These are phyloP conservation scores for Netelia inedita DNA, from an alignment of 2,888 invertebrate genomes.

Conservation along the genomic window DNA sequence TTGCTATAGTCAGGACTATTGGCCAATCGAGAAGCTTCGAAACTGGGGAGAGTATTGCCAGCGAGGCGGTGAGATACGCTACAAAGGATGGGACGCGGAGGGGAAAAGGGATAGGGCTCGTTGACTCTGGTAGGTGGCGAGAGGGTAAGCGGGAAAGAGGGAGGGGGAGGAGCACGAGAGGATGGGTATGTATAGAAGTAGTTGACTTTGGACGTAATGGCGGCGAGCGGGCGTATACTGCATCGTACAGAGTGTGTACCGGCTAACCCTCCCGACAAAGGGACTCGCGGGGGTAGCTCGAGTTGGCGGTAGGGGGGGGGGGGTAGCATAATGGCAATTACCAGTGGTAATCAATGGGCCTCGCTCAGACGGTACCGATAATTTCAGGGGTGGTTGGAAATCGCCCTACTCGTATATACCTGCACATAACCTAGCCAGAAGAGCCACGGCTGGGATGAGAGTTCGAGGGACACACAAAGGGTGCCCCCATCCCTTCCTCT, in stretches of 20 bases:
- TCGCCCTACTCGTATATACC: conserved; percentile 49
- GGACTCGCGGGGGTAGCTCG: conserved; percentile 40
- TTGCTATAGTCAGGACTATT: conserved; percentile 18
- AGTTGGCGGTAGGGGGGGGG: conserved; percentile 60
- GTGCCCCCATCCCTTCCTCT: background rate
- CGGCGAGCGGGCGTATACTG: conserved; percentile 45
- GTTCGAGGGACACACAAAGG: conserved; percentile 52
- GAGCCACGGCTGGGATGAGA: background rate
- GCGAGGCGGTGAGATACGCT: background rate
- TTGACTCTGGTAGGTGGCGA: background rate
- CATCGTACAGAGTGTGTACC: conserved; percentile 49
- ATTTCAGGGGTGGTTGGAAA: conserved; percentile 79
- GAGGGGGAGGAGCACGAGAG: background rate
- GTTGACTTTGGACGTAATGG: conserved; percentile 71
- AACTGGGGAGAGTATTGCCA: conserved; percentile 27
- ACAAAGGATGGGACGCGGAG: too few relatives aligned
- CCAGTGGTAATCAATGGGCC: conserved; percentile 81
- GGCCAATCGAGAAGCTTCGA: conserved; percentile 49
- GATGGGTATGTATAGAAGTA: conserved; percentile 50
- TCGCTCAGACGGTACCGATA: conserved; percentile 77
- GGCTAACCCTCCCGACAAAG: conserved; percentile 43
- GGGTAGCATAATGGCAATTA: conserved; percentile 78
- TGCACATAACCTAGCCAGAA: conserved; percentile 3
- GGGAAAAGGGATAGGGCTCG: too few relatives aligned
- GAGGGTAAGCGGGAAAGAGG: conserved; percentile 6